phyloP scores from a whole-genome alignment of 2,888 invertebrate species.

The Heliconius erato region DNA sequence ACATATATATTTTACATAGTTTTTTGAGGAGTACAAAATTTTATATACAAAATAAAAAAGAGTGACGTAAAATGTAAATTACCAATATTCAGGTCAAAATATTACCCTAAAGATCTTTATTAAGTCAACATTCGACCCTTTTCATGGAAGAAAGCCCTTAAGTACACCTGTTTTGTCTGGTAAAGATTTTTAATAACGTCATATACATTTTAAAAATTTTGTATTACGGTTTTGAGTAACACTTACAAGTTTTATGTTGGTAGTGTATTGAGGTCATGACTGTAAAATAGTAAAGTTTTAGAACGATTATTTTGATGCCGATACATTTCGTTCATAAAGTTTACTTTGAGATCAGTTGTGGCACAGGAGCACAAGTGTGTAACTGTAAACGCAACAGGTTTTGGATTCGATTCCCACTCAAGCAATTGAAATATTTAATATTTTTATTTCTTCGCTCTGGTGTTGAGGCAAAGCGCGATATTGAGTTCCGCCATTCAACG shows the following conservation, averaged over 20 bases:
- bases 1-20: neutral
- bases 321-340: too few species aligned
- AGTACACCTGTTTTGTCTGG: slow-evolving; percentile 70
- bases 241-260: neutral
- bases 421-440: too few species aligned
- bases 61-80: slow-evolving; percentile 64
- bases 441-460: too few species aligned
- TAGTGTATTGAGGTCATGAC: neutral
- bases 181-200: slow-evolving; percentile 13
- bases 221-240: neutral
- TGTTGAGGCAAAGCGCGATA: too few species aligned
- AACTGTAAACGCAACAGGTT: too few species aligned
- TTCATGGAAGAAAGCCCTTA: slow-evolving; percentile 71
- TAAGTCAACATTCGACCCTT: slow-evolving; percentile 74
- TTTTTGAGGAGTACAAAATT: neutral
- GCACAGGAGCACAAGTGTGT: too few species aligned
- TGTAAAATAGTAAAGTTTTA: neutral
- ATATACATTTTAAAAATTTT: neutral
- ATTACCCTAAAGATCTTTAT: slow-evolving; percentile 76
- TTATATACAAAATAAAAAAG: neutral
- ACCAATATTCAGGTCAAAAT: slow-evolving; percentile 66
- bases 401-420: too few species aligned
- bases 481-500: too few species aligned
- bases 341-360: too few species aligned
- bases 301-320: neutral